Evolutionary conservation across 2,113 vertebrate genomes (phyloP), one percentile per base, ranked within the genome.

Genomic region (Ginglymostoma cirratum): DNA sequence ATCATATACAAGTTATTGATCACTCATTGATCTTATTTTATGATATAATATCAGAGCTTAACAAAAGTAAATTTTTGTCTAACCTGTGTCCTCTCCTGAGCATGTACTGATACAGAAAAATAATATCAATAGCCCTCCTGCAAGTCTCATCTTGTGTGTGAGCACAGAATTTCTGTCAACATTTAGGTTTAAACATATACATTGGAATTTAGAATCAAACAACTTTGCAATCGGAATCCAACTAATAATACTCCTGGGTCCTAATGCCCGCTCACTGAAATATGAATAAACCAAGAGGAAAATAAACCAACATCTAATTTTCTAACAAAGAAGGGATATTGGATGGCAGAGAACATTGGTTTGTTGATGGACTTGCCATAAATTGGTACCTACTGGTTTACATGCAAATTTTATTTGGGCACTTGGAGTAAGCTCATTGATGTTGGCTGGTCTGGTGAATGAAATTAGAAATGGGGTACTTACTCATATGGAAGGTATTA

Each of bases 61-160:
- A 61, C 21, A 90, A 61, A 34, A 90, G 14, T 83, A 83, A 42
- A 83, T 21, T 83, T 10, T 83, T 1, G 5, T 42, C 89, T 76
- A 30, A 95, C 94, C 94, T 95, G 94, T 95, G 42, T 95, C 94
- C 42, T 95, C 94, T 95, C 65, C 94, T 17, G 67, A 76, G 24
- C 42, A 76, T 70, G 19, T 34, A 52, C 67, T 48, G 42, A 76
- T 72, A 27, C 38, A 95, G 52, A 72, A 52, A 72, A 95, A 23
- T 34, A 95, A 61, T 27, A 95, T 30, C 4, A 5, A 23, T 34
- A 95, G 27, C 76, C 24, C 45, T 48, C 24, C 34, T 48, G 17
- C 15, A 30, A 72, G 45, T 30, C 17, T 45, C 94, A 95, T 95
- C 69, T 95, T 52, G 94, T 72, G 45, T 52, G 14, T 52, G 38